phyloP scores from a whole-genome alignment of 2,113 vertebrate genomes.

The Cyanoderma ruficeps region DNA sequence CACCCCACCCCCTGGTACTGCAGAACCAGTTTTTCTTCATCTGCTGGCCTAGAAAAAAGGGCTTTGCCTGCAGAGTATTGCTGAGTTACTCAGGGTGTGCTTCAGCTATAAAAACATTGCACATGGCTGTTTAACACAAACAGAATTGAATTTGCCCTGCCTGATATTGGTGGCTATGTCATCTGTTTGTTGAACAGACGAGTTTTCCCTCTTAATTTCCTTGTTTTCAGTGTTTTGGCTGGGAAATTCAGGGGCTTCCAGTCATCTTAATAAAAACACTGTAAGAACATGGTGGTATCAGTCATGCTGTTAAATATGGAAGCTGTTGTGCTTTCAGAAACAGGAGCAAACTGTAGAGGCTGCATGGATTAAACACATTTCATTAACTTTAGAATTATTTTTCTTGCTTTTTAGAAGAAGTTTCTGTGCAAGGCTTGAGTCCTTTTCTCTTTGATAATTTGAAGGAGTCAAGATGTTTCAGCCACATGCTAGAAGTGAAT shows the following conservation, averaged over 20 bases:
- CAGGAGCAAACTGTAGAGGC: background rate
- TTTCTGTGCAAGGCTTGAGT: background rate
- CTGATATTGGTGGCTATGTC: background rate
- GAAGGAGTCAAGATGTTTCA: background rate
- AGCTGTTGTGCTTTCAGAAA: background rate
- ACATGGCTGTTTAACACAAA: background rate
- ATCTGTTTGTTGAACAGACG: background rate
- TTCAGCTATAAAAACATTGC: constrained; percentile 50
- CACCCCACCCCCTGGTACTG: background rate
- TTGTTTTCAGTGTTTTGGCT: background rate
- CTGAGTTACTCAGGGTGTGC: background rate
- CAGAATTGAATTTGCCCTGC: background rate
- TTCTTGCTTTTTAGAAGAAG: background rate
- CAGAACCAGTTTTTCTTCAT: background rate
- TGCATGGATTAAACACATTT: background rate
- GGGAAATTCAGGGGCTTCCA: background rate
- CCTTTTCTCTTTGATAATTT: background rate
- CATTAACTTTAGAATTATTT: background rate
- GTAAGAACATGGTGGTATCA: background rate
- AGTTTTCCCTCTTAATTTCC: constrained; percentile 2
- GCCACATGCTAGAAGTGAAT: background rate
- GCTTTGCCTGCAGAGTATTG: background rate
- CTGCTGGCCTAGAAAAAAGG: background rate
- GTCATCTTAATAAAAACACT: background rate
- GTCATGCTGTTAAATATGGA: background rate